A percentile compares a stretch with the other conserved stretches of the same genome.
Conservation (phyloP, 2,797 vertebrate species). For the Sebastes itinus region DNA sequence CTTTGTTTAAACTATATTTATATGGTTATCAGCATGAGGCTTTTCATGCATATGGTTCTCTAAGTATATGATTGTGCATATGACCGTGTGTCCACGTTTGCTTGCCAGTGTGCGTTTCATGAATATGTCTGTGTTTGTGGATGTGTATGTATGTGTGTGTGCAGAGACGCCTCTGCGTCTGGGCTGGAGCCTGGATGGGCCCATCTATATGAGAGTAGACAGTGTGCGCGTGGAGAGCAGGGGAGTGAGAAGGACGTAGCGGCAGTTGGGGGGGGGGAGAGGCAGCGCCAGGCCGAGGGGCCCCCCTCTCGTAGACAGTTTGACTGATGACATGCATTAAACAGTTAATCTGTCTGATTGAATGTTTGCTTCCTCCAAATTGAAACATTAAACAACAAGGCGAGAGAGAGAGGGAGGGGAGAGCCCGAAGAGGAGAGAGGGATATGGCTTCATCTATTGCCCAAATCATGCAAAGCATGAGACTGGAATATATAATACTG, state of each 20-base stretch:
- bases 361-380: conserved; percentile 99
- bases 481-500: conserved; percentile 91
- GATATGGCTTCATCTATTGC: conserved; percentile 96
- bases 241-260: conserved; percentile 81
- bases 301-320: conserved; percentile 93
- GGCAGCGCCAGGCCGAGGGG: conserved; percentile 78
- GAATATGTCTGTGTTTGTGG: conserved; percentile 25
- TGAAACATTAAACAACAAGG: conserved; percentile 99
- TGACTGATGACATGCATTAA: conserved; percentile 99
- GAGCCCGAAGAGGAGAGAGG: conserved; percentile 87
- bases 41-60: conserved; percentile 49
- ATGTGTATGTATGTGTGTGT: conserved; percentile 25
- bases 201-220: conserved; percentile 83
- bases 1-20: conserved; percentile 50
- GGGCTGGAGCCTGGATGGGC: conserved; percentile 68
- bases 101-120: conserved; percentile 14
- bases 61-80: conserved; percentile 22
- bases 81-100: not conserved
- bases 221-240: conserved; percentile 78
- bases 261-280: conserved; percentile 62
- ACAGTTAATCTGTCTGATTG: conserved; percentile 99
- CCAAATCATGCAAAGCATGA: conserved; percentile 92
- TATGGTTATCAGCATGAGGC: conserved; percentile 36
- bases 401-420: conserved; percentile 89
- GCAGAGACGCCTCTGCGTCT: conserved; percentile 60